Base-by-base conservation (phyloP, 1,140 invertebrate genomes). In the Amyelois transitella region DNA sequence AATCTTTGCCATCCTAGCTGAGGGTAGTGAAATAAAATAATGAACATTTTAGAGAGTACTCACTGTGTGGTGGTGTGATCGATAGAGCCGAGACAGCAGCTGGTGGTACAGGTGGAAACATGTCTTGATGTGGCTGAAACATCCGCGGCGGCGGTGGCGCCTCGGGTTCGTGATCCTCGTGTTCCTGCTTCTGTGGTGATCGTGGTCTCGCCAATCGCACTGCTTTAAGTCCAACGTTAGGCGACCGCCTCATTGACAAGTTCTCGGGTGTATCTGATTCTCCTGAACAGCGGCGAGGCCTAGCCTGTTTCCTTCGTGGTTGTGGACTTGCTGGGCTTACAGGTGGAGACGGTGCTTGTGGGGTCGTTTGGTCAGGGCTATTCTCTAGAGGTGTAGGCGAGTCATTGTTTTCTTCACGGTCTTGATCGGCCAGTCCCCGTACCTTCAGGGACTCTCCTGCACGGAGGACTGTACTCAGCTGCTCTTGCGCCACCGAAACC, bases 381-480 rank as follows among this genome's bases (percentile, higher is more conserved):
- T 92, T 89, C 6, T 88, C 88, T 28, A 89, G 81, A 0, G 90
- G 89, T 0, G 90, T 88, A 6, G 85, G 88, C 38, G 80, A 73
- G 71, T 89, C 53, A 70, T 79, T 24, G 59, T 87, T 61, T 83
- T 75, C 49, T 69, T 88, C 69, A 21, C 83, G 66, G 59, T 94
- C 93, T 53, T 94, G 93, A 57, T 94, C 93, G 0, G 94, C 93
- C 24, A 96, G 79, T 1, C 94, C 94, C 17, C 94, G 90, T 17
- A 96, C 92, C 76, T 97, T 94, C 51, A 97, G 89, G 51, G 93
- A 95, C 70, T 96, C 95, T 0, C 96, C 96, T 0, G 95, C 95
- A 69, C 94, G 93, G 69, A 97, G 95, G 47, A 97, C 89, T 7
- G 92, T 92, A 18, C 93, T 90, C 0, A 97, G 88, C 28, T 96